These are phyloP conservation scores for Sardina pilchardus DNA, from an alignment of 2,113 vertebrate species.

Conservation along the genomic window DNA sequence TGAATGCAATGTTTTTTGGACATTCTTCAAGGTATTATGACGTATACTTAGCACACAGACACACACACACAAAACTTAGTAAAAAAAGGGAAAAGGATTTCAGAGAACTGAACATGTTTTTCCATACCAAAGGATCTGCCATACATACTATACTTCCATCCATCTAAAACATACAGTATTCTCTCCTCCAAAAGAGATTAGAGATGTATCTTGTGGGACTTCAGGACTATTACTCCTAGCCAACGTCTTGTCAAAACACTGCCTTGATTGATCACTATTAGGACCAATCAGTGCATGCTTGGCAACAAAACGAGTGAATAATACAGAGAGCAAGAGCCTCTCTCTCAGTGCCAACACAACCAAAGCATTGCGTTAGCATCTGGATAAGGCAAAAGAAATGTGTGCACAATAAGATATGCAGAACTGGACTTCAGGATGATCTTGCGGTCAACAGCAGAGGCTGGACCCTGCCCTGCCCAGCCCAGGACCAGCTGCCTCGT, in stretches of 20 bases:
- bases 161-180: neutral
- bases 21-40: neutral
- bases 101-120: neutral
- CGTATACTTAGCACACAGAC: neutral
- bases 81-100: neutral
- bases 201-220: neutral
- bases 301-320: neutral
- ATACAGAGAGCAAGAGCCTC: neutral
- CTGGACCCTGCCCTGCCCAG: too few relatives aligned
- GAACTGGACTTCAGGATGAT: too few relatives aligned
- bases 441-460: too few relatives aligned
- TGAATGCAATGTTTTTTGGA: neutral
- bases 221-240: conserved; percentile 3
- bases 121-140: neutral
- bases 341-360: neutral
- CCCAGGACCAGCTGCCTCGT: conserved; percentile 35
- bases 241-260: conserved; percentile 29
- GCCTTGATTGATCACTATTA: conserved; percentile 39
- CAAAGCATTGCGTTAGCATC: neutral
- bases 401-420: neutral
- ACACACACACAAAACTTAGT: neutral
- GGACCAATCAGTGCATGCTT: conserved; percentile 11
- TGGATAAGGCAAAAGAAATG: neutral
- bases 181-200: neutral
- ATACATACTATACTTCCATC: neutral